These are phyloP conservation scores for Paelopatides confundens DNA, from an alignment of 53 echinoderm and acorn worm genomes.

Conservation along the genomic window DNA sequence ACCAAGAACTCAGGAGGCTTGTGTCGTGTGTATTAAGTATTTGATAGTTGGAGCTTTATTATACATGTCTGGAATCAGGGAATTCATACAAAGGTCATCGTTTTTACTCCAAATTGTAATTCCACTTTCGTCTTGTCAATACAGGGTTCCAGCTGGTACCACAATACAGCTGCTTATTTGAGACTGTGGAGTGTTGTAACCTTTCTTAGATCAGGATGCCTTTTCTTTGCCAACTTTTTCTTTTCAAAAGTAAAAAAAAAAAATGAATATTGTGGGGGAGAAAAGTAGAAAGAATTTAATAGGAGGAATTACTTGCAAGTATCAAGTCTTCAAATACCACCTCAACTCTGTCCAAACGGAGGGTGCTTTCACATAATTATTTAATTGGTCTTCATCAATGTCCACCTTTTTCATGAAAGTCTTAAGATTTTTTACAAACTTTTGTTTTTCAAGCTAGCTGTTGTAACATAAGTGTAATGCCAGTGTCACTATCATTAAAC, in stretches of 20 bases:
- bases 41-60: conserved; percentile 46
- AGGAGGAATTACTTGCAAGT: conserved; percentile 35
- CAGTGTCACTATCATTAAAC: conserved; percentile 49
- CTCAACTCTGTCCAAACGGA: conserved; percentile 47
- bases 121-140: conserved; percentile 56
- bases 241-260: conserved; percentile 23
- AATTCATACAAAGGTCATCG: conserved; percentile 47
- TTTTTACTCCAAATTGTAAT: conserved; percentile 56
- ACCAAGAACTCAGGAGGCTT: conserved; percentile 58
- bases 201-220: conserved; percentile 50
- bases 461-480: conserved; percentile 41
- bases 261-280: conserved; percentile 27
- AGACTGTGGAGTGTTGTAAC: conserved; percentile 46
- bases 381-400: conserved; percentile 47
- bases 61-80: conserved; percentile 51
- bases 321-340: conserved; percentile 47
- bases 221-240: conserved; percentile 53
- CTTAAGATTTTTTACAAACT: conserved; percentile 3
- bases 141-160: conserved; percentile 48
- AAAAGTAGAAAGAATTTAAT: conserved; percentile 8
- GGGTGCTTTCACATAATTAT: conserved; percentile 47
- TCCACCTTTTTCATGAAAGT: conserved; percentile 23
- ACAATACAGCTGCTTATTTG: conserved; percentile 46
- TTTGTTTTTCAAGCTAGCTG: conserved; percentile 48
- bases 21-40: conserved; percentile 53